Evolutionary conservation across 2,888 invertebrate species (phyloP).

Genomic region (Synanthedon myopaeformis): DNA sequence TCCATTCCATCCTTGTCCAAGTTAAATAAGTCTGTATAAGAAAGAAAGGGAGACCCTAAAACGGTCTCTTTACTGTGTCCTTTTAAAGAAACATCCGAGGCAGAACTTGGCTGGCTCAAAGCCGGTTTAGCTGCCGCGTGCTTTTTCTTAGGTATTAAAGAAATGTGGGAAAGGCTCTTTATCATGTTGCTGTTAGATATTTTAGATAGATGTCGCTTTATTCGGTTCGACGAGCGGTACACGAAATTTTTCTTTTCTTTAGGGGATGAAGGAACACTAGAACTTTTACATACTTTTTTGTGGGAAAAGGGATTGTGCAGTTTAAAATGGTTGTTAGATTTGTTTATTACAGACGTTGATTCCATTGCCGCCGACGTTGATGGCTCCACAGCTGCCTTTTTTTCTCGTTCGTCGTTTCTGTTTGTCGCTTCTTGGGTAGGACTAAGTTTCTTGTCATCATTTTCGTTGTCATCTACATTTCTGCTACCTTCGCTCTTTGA

Average conservation of each 20-base stretch:
- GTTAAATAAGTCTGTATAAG: constrained; percentile 51
- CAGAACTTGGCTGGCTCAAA: constrained; percentile 48
- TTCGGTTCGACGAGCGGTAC: constrained; percentile 53
- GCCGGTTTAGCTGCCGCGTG: constrained; percentile 29
- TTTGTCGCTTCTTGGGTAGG: constrained; percentile 4
- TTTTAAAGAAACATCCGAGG: constrained; percentile 48
- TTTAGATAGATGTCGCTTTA: constrained; percentile 49
- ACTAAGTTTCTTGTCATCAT: constrained; percentile 7
- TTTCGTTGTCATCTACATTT: neutral
- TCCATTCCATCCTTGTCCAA: constrained; percentile 43
- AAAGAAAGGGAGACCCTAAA: constrained; percentile 64
- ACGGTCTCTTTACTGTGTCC: constrained; percentile 57
- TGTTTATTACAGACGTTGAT: constrained; percentile 34
- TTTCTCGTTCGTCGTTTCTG: constrained; percentile 3
- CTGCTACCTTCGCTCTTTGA: constrained; percentile 2
- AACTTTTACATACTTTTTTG: constrained; percentile 46
- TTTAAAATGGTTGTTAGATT: constrained; percentile 38
- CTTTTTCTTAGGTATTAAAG: constrained; percentile 52
- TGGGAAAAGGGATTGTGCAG: constrained; percentile 54
- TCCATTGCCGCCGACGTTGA: constrained; percentile 11
- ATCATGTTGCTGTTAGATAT: constrained; percentile 58
- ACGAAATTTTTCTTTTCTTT: constrained; percentile 52
- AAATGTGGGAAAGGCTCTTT: constrained; percentile 58
- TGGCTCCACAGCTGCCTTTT: constrained; percentile 10
- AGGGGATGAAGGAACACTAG: constrained; percentile 60